Evolutionary conservation across 1,140 invertebrate genomes (phyloP).

Genomic region (Bathynomus jamesi): DNA sequence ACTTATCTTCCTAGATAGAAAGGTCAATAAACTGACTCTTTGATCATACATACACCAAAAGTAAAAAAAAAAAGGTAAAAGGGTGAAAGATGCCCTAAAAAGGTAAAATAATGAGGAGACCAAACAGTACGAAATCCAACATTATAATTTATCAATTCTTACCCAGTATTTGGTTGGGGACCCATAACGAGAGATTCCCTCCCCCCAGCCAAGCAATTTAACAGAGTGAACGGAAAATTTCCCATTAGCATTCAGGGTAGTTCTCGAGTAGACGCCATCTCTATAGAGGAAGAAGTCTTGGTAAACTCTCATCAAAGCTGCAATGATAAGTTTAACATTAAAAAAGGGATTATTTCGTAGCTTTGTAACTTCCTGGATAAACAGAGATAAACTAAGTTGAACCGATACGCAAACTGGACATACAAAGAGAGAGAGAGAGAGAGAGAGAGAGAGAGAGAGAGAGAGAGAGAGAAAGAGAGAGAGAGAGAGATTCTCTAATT

Average conservation of each 20-base stretch:
- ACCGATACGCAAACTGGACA: background rate
- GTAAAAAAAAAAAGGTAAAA: background rate
- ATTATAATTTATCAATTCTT: background rate
- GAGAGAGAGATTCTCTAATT: background rate
- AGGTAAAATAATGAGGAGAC: background rate
- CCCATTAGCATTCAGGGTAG: background rate
- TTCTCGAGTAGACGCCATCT: conserved; percentile 11
- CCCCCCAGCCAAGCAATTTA: conserved; percentile 9
- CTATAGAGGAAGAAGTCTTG: conserved; percentile 7
- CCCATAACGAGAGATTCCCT: background rate
- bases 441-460: background rate
- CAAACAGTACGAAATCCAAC: background rate
- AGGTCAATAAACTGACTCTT: too few relatives aligned
- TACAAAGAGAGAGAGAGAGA: background rate
- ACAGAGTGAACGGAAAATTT: conserved; percentile 7
- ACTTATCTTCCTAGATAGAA: too few relatives aligned
- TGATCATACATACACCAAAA: background rate
- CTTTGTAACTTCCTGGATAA: background rate
- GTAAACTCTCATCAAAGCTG: background rate
- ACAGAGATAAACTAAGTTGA: background rate
- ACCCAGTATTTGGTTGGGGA: conserved; percentile 4
- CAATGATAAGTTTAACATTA: background rate
- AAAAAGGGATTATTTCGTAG: background rate
- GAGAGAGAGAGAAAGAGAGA: background rate
- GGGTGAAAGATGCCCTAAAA: background rate